phyloP scores from a whole-genome alignment of 2,888 invertebrate species.

The Nemoura dubitans region DNA sequence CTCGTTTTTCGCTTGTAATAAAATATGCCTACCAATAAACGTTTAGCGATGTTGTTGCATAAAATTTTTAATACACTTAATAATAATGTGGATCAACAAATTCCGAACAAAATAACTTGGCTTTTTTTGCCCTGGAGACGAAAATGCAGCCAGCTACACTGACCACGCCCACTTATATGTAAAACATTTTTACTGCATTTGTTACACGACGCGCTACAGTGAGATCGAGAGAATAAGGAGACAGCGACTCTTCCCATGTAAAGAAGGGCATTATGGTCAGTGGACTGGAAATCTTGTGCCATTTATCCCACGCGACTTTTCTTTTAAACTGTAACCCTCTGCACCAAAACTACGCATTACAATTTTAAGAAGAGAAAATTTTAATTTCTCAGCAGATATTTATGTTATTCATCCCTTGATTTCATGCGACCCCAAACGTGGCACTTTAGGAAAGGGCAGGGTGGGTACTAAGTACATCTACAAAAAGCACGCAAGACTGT shows the following conservation, averaged over 20 bases:
- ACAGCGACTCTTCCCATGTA: too few species aligned
- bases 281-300: too few species aligned
- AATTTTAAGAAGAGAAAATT: too few species aligned
- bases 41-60: constrained; percentile 12
- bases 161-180: constrained; percentile 2
- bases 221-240: not conserved
- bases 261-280: too few species aligned
- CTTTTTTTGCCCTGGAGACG: constrained; percentile 1
- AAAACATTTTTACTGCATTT: constrained; percentile 7
- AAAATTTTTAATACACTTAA: constrained; percentile 12
- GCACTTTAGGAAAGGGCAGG: too few species aligned
- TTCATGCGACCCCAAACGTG: too few species aligned
- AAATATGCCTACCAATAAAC: constrained; percentile 12
- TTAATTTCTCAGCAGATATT: too few species aligned
- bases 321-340: not conserved
- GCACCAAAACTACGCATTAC: too few species aligned
- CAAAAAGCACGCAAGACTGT: not conserved
- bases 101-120: constrained; percentile 7
- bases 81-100: constrained; percentile 12
- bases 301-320: too few species aligned
- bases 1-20: constrained; percentile 12
- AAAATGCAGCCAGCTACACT: constrained; percentile 3
- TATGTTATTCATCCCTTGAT: too few species aligned
- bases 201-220: not conserved
- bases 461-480: too few species aligned